Evolutionary conservation across 2,888 invertebrate species (phyloP).

Genomic region (Scaptomyza parva): DNA sequence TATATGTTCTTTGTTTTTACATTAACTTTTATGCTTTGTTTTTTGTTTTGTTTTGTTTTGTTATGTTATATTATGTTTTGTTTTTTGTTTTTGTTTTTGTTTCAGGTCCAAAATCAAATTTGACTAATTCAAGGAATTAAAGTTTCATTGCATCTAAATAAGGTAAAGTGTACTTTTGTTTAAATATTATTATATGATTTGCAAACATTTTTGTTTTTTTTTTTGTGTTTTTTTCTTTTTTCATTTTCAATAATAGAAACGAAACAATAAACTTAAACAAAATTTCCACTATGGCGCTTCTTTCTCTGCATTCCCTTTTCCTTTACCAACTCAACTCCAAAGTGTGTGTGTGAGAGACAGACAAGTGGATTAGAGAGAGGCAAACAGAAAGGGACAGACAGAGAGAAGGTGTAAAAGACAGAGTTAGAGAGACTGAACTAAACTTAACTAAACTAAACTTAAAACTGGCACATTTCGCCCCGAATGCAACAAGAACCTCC

Average conservation of each 20-base stretch:
- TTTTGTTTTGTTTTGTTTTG: conserved; percentile 44
- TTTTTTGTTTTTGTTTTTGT: conserved; percentile 47
- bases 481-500: conserved; percentile 32
- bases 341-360: conserved; percentile 1
- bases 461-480: conserved; percentile 47
- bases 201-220: conserved; percentile 56
- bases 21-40: conserved; percentile 50
- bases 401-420: conserved; percentile 25
- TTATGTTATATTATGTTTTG: conserved; percentile 15
- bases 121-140: conserved; percentile 83
- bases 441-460: conserved; percentile 54
- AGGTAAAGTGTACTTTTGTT: conserved; percentile 76
- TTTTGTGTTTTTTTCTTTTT: conserved; percentile 32
- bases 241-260: conserved; percentile 75
- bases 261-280: conserved; percentile 80
- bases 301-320: conserved; percentile 26
- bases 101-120: conserved; percentile 84
- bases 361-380: not conserved
- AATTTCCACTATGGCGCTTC: conserved; percentile 78
- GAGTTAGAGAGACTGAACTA: conserved; percentile 42
- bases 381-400: conserved; percentile 28
- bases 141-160: conserved; percentile 81
- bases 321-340: conserved; percentile 25
- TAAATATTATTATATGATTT: conserved; percentile 73
- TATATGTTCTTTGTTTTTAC: conserved; percentile 41